Evolutionary conservation across 2,888 invertebrate genomes (phyloP).

Genomic region (Gastracanthus pulcherrimus): DNA sequence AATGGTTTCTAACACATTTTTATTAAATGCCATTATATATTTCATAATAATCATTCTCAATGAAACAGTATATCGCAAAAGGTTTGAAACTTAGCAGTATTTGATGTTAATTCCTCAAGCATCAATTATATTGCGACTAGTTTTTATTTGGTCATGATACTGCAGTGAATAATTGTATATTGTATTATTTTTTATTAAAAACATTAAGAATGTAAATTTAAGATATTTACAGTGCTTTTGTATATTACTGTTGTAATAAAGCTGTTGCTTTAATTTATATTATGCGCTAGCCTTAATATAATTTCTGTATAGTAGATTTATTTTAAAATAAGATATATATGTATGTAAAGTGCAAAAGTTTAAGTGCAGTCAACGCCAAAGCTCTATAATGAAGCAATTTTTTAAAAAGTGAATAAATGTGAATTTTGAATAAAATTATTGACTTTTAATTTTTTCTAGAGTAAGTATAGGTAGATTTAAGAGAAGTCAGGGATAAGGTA

Average conservation of each 20-base stretch:
- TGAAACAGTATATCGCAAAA: no score
- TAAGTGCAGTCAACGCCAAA: constrained; percentile 34
- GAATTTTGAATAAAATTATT: constrained; percentile 9
- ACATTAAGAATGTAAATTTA: constrained; percentile 34
- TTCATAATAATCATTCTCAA: no score
- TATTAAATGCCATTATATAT: no score
- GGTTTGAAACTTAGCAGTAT: no score
- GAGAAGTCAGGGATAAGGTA: not conserved
- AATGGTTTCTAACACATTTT: no score
- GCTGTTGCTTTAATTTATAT: constrained; percentile 43
- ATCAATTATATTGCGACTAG: not conserved
- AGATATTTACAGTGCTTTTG: constrained; percentile 25
- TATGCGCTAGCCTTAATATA: constrained; percentile 30
- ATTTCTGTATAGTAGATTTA: constrained; percentile 33
- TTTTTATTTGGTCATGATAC: not conserved
- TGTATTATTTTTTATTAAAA: constrained; percentile 1
- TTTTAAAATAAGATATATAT: constrained; percentile 21
- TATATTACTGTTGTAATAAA: constrained; percentile 39
- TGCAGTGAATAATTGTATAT: constrained; percentile 33
- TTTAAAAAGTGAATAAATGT: constrained; percentile 48
- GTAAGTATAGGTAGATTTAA: not conserved
- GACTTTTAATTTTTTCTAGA: not conserved
- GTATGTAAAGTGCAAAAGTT: constrained; percentile 29
- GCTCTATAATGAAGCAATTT: constrained; percentile 36
- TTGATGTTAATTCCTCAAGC: not conserved